Evolutionary conservation across 2,888 invertebrate genomes (phyloP).

Genomic region (Latrodectus hesperus): DNA sequence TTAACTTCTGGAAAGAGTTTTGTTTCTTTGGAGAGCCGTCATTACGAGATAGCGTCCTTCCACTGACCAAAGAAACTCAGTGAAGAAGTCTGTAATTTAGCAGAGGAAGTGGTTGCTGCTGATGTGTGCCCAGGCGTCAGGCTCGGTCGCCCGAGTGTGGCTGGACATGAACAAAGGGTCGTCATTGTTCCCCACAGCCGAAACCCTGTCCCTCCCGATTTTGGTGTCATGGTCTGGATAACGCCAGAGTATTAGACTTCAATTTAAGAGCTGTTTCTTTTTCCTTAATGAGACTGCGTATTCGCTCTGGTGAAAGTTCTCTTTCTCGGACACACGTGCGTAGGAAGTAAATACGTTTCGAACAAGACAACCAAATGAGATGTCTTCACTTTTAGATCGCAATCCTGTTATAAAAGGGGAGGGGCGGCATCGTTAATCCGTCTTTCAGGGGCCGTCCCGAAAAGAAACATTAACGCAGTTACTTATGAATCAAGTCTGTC

Average conservation of each 20-base stretch:
- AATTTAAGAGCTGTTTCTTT: slow-evolving; percentile 6
- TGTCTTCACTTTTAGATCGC: too few relatives aligned
- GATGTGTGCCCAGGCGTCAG: slow-evolving; percentile 43
- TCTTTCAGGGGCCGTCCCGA: neutral
- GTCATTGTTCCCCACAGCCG: neutral
- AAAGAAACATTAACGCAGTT: neutral
- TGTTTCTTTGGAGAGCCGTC: too few relatives aligned
- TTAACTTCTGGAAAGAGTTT: too few relatives aligned
- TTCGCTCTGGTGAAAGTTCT: neutral
- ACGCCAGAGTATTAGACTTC: slow-evolving; percentile 15
- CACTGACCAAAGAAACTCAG: neutral
- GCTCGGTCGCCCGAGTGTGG: slow-evolving; percentile 45
- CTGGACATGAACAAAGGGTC: slow-evolving; percentile 42
- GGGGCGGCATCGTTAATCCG: neutral
- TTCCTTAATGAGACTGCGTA: neutral
- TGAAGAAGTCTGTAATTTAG: slow-evolving; percentile 24
- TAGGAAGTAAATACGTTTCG: too few relatives aligned
- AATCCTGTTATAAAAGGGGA: too few relatives aligned
- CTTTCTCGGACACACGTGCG: too few relatives aligned
- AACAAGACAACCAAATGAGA: too few relatives aligned
- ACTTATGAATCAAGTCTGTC: too few relatives aligned
- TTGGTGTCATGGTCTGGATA: slow-evolving; percentile 10
- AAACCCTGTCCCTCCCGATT: slow-evolving; percentile 8
- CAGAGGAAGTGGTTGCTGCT: slow-evolving; percentile 48
- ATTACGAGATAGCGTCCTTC: too few relatives aligned